These are phyloP conservation scores for Andrena minutula DNA, from an alignment of 2,888 invertebrate species.

Conservation along the genomic window DNA sequence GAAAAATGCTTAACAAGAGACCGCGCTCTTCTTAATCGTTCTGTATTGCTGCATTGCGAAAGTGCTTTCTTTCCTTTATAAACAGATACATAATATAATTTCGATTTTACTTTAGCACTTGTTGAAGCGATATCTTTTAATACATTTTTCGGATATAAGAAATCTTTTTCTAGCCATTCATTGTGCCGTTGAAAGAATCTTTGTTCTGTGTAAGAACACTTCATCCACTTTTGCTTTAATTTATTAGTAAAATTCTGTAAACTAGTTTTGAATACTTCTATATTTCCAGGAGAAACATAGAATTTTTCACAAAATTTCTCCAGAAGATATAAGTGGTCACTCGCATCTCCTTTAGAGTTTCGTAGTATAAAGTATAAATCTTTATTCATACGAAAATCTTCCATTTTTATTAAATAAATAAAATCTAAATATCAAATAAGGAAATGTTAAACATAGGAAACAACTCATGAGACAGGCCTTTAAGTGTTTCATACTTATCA, in stretches of 20 bases:
- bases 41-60: background rate
- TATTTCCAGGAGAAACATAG: background rate
- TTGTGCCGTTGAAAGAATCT: background rate
- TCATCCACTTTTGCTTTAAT: background rate
- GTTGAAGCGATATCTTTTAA: background rate
- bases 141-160: background rate
- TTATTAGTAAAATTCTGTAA: background rate
- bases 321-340: background rate
- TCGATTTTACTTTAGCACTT: background rate
- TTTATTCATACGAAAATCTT: background rate
- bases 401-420: background rate
- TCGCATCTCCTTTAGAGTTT: background rate
- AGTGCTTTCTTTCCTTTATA: background rate
- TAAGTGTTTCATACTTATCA: too few relatives aligned
- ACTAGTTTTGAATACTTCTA: background rate
- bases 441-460: too few relatives aligned
- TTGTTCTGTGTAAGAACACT: background rate
- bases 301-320: background rate
- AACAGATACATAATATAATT: background rate
- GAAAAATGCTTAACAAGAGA: background rate
- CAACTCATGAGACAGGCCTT: too few relatives aligned
- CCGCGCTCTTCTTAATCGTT: background rate
- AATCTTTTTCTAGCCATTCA: background rate
- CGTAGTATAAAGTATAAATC: conserved; percentile 13
- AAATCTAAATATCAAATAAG: too few relatives aligned